phyloP scores from a whole-genome alignment of 1,140 invertebrate genomes.

The Trichonephila clavipes region DNA sequence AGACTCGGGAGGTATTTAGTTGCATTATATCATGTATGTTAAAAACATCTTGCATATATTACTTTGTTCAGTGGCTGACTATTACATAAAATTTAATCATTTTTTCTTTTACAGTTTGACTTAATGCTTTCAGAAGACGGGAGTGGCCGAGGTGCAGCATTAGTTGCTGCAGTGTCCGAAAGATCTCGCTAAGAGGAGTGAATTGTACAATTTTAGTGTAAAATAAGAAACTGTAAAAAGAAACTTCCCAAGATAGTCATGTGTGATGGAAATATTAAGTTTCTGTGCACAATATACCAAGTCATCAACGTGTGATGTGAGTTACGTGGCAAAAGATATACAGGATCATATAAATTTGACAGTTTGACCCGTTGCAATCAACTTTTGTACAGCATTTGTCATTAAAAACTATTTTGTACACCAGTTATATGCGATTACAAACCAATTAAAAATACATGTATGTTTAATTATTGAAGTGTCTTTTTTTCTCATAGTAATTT shows the following conservation, averaged over 20 bases:
- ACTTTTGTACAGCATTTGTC: slow-evolving; percentile 73
- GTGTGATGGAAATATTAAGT: slow-evolving; percentile 16
- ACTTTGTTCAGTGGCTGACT: slow-evolving; percentile 57
- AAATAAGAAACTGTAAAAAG: slow-evolving; percentile 63
- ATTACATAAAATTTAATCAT: background rate
- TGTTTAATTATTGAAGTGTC: slow-evolving; percentile 42
- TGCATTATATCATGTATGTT: too few relatives aligned
- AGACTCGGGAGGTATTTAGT: too few relatives aligned
- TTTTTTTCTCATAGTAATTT: background rate
- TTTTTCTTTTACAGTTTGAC: slow-evolving; percentile 88
- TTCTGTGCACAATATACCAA: slow-evolving; percentile 51
- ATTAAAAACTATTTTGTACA: slow-evolving; percentile 68
- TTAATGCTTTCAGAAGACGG: slow-evolving; percentile 99
- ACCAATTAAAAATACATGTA: slow-evolving; percentile 61
- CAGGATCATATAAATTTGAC: slow-evolving; percentile 43
- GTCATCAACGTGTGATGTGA: slow-evolving; percentile 40
- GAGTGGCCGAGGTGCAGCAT: slow-evolving; percentile 97
- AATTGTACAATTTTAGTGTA: slow-evolving; percentile 42
- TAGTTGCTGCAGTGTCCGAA: slow-evolving; percentile 95
- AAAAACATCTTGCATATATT: background rate
- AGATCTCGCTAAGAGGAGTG: slow-evolving; percentile 79
- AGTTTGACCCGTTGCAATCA: slow-evolving; percentile 42
- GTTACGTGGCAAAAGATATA: slow-evolving; percentile 50
- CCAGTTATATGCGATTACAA: slow-evolving; percentile 68
- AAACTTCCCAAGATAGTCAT: slow-evolving; percentile 65